Evolutionary conservation across 2,797 vertebrate genomes (phyloP), one percentile per base, ranked within the genome.

Genomic region (Synanceia verrucosa): DNA sequence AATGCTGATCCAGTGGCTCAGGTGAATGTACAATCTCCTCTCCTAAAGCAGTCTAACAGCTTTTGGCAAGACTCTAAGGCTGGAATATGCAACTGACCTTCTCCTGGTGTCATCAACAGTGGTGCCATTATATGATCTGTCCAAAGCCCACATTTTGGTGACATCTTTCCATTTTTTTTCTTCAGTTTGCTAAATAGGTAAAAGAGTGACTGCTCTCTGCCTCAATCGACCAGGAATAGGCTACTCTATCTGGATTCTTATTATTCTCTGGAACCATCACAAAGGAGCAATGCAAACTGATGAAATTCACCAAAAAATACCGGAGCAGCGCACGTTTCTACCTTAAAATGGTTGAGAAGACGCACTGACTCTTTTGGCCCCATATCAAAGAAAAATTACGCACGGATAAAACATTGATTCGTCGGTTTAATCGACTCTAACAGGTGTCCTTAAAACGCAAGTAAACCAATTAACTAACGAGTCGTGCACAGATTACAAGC

Each of bases 61-160:
- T 51, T 23, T 78, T 58, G 48, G 13, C 16, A 44, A 61, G 55
- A 34, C 28, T 70, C 34, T 47, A 73, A 62, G 52, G 79, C 73
- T 75, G 33, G 13, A 79, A 59, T 70, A 68, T 51, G 63, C 66
- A 80, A 34, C 28, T 83, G 75, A 88, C 73, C 82, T 82, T 86
- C 65, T 76, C 50, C 26, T 73, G 56, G 66, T 75, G 79, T 44
- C 73, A 84, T 51, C 79, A 76, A 77, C 83, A 77, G 36, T 55
- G n/a, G 21, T 33, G 31, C 41, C 10, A 3, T 24, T 26, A 48
- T 73, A 55, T 53, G 18, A 6, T 76, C 26, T 69, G 41, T 47
- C 48, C 44, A n/a, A n/a, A 59, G 23, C 37, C 34, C 47, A 46
- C 44, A 43, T 3, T 24, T 9, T 9, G 4, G 14, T 10, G n/a